Base-by-base conservation (phyloP, 1,140 invertebrate species). In the Drosophila nikananu region DNA sequence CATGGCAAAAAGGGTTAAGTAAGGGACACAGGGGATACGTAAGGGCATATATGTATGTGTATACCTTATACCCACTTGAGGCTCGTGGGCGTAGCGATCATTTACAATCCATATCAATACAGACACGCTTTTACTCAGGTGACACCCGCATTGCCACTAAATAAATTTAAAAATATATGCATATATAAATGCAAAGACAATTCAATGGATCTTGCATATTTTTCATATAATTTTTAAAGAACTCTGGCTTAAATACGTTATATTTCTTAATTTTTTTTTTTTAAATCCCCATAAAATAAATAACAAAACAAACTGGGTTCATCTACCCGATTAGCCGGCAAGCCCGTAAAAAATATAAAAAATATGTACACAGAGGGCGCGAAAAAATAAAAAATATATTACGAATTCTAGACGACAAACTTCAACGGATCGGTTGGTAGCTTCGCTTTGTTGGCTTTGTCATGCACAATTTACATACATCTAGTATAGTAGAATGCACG, bases 401-500 rank as follows among this genome's bases (percentile, higher is more conserved):
- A 81, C 81, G 70, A 81, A 87, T 87, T 87, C 84, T 81, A 81
- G 68, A 52, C 83, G 62, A 86, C 67, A 78, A 57, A 81, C 72
- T 61, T 60, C 67, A 71, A 59, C 63, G 78, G 52, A 63, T 63
- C 39, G 63, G 41, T 46, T 66, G 41, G 64, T 44, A 48, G 59
- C 42, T 75, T 35, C 30, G 63, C 66, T 54, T 70, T 70, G 63
- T 44, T 49, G 46, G 60, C 51, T 84, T 81, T 77, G 82, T 78
- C 76, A 59, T 78, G 65, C 58, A 77, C 82, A 81, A 76, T 83
- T 83, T 81, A 63, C 70, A 71, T 70, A 73, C n/a, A 35, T 19
- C 37, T 27, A 49, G 13, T 57, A 49, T 30, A 73, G 37, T 41
- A 37, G n/a, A 23, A 35, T 67, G 46, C 32, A 67, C 42, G 9